phyloP scores from a whole-genome alignment of 2,888 invertebrate genomes.

The Xiphydria camelus region DNA sequence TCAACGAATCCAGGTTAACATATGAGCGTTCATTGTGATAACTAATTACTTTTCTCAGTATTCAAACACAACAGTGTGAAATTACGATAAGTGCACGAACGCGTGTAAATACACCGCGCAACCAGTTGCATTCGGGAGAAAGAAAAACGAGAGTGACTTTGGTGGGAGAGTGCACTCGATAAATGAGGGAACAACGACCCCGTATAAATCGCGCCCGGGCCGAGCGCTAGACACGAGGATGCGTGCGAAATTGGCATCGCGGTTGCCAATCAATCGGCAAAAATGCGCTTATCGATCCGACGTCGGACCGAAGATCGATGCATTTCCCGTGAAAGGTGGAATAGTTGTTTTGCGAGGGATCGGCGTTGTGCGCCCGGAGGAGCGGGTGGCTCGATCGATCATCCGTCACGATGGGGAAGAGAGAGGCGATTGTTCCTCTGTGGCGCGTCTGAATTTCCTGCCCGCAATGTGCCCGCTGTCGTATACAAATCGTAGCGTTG shows the following conservation, averaged over 20 bases:
- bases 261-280: neutral
- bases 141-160: too few species aligned
- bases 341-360: neutral
- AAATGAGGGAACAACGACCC: constrained; percentile 37
- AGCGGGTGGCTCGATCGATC: neutral
- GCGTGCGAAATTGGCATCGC: neutral
- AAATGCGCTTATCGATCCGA: neutral
- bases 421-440: too few species aligned
- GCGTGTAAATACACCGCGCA: too few species aligned
- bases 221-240: neutral
- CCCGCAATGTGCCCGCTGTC: neutral
- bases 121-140: too few species aligned
- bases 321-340: neutral
- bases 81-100: too few species aligned
- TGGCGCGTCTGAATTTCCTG: neutral
- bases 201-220: constrained; percentile 19
- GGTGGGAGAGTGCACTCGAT: constrained; percentile 22
- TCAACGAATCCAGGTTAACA: too few species aligned
- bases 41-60: too few species aligned
- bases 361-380: neutral
- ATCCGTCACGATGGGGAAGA: neutral
- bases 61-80: too few species aligned
- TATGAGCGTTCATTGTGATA: too few species aligned
- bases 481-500: too few species aligned
- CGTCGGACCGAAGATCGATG: neutral